Evolutionary conservation across 1,140 invertebrate species (phyloP).

Genomic region (Bombus pyrosoma): DNA sequence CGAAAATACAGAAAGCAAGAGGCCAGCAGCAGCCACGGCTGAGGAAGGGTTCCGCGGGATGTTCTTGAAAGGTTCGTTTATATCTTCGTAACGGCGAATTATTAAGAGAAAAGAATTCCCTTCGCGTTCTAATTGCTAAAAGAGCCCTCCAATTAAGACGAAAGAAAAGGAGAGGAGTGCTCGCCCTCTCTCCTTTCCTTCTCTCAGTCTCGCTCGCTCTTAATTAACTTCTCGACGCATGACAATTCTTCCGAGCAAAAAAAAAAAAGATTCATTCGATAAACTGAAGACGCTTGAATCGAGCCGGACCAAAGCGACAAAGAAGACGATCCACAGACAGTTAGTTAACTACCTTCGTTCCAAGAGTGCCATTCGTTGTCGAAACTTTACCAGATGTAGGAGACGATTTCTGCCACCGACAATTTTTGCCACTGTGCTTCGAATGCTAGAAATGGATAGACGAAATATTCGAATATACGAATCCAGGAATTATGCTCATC

Average conservation of each 20-base stretch:
- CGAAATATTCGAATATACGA: no score
- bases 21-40: background rate
- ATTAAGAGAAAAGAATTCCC: slow-evolving; percentile 51
- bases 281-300: background rate
- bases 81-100: slow-evolving; percentile 54
- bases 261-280: background rate
- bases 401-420: no score
- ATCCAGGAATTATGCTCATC: no score
- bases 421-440: no score
- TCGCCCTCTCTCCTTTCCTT: no score
- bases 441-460: no score
- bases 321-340: background rate
- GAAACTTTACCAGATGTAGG: background rate
- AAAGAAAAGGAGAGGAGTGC: slow-evolving; percentile 15
- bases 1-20: slow-evolving; percentile 11
- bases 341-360: background rate
- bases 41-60: slow-evolving; percentile 16
- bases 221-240: slow-evolving; percentile 50
- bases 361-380: background rate
- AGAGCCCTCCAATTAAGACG: slow-evolving; percentile 52
- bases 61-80: slow-evolving; percentile 54
- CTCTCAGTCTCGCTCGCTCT: background rate
- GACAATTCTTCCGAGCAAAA: slow-evolving; percentile 5
- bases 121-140: slow-evolving; percentile 53
- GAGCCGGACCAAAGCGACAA: background rate